These are phyloP conservation scores for Protobothrops flavoviridis DNA, from an alignment of 2,113 vertebrate genomes.

Conservation along the genomic window DNA sequence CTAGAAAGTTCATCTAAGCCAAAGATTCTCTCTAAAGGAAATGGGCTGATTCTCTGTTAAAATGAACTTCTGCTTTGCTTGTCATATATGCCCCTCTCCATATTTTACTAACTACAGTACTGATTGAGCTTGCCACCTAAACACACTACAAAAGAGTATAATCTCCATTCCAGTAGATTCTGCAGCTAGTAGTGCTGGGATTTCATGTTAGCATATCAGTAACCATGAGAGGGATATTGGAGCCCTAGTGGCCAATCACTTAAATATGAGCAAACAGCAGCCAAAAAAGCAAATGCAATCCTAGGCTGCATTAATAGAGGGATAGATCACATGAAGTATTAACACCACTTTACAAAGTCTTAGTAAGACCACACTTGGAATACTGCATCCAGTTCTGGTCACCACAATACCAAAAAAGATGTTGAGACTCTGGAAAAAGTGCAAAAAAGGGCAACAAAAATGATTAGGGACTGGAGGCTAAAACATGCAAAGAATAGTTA, in stretches of 20 bases:
- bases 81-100: not conserved
- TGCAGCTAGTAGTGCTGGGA: not conserved
- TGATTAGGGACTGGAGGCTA: not conserved
- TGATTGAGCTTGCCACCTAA: not conserved
- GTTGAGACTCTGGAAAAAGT: not conserved
- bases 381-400: not conserved
- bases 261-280: not conserved
- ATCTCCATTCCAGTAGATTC: not conserved
- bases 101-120: not conserved
- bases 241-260: not conserved
- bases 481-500: not conserved
- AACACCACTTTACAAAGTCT: not conserved
- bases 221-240: not conserved
- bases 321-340: not conserved
- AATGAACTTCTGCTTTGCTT: slow-evolving; percentile 17
- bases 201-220: not conserved
- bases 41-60: not conserved
- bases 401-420: not conserved
- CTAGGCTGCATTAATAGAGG: not conserved
- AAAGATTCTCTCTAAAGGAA: not conserved
- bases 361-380: not conserved
- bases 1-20: not conserved
- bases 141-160: not conserved
- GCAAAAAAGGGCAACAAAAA: not conserved
- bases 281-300: not conserved